Evolutionary conservation across 2,888 invertebrate genomes (phyloP), one percentile per base, ranked within the genome.

Genomic region (Orgyia antiqua): DNA sequence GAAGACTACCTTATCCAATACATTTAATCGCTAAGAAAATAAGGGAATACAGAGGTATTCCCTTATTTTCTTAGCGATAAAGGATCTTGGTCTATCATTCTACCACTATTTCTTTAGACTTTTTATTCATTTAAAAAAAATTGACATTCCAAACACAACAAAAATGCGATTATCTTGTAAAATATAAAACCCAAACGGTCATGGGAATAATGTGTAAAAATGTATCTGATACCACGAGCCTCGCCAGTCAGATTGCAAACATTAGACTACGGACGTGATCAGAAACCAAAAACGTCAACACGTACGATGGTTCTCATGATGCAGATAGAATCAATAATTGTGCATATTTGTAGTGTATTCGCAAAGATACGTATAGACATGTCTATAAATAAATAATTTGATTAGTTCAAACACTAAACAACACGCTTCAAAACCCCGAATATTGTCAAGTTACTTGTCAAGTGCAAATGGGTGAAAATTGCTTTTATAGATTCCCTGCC

Each of bases 241-340:
- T 10, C 13, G 17, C 25, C 26, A 8, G 3, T 33, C 23, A 51
- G 36, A 12, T 33, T 36, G 41, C 29, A 44, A 57, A 52, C 39
- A 33, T 42, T 47, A 36, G 29, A 41, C n/a, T 27, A 41, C 32
- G 33, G 27, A 48, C 55, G 65, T 58, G 59, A 54, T 31, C 44
- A 43, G 59, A 53, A 62, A 51, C 37, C 33, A 8, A 38, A 58
- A 55, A 65, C 57, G 58, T 51, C 61, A 43, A 42, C 52, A 56
- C 57, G 56, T 59, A 55, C 38, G 24, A 33, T 23, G 29, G 59
- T 70, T 73, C 73, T 56, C 73, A 73, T 68, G 68, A 35, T 53
- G 65, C 47, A 62, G 39, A 29, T 45, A 38, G 71, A 67, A 70
- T 70, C 27, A 39, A 52, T 62, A 64, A 68, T 62, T 47, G 42